Evolutionary conservation across 2,113 vertebrate species (phyloP), one percentile per base, ranked within the genome.

Genomic region (Taurulus bubalis): DNA sequence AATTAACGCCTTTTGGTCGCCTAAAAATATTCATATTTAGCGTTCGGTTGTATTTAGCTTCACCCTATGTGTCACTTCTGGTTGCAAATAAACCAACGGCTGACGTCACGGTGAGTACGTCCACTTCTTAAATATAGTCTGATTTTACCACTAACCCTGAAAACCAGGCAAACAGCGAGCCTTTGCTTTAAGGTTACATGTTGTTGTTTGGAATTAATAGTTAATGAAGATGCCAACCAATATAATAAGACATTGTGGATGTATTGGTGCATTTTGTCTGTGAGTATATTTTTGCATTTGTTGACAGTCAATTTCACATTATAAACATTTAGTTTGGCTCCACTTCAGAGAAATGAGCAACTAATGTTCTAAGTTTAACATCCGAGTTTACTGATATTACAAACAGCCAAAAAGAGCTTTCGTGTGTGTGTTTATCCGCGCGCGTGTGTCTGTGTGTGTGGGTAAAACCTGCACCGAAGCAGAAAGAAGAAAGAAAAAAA

Each of bases 391-490:
- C 45, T 71, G 8, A 47, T n/a, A 11, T 53, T 20, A 58, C 38
- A 83, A 56, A 58, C 20, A 65, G 34, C 40, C 51, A 49, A 51
- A 82, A 58, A 72, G 28, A 68, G 58, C 14, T 32, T 59, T 59
- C 2, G 3, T 22, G 24, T 24, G 45, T 86, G 45, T 86, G 66
- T 18, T 30, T 18, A 62, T 34, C 30, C 11, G 18, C 4, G 30
- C n/a, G 64, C 34, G 32, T 59, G 20, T n/a, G 28, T n/a, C 2
- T 86, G 66, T 22, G 26, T 63, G 36, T 64, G 62, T 40, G 65
- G 34, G 32, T 55, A 40, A 77, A 82, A 83, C 20, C 59, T 56
- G 32, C 3, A 1, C 36, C 24, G 45, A 76, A 28, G 69, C 28
- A 70, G 9, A 77, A 47, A 36, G n/a, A 4, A 38, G 3, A 40